These are phyloP conservation scores for Chauna torquata DNA, from an alignment of 2,113 vertebrate genomes.

Conservation along the genomic window DNA sequence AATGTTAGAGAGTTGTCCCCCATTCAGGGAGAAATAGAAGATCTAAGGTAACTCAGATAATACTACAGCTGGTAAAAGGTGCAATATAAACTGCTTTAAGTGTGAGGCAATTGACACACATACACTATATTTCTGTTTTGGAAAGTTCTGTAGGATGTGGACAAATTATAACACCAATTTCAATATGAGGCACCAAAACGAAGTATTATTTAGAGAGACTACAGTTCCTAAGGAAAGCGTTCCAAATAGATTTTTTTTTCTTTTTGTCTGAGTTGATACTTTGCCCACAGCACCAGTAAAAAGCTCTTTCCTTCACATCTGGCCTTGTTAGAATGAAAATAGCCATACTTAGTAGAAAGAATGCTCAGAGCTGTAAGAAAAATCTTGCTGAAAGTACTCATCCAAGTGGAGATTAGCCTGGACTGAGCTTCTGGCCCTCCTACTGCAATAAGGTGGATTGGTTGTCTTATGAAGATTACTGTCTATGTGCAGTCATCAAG, in stretches of 20 bases:
- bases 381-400: not conserved
- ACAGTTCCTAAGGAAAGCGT: not conserved
- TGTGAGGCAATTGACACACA: not conserved
- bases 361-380: not conserved
- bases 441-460: not conserved
- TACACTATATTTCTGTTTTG: not conserved
- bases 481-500: not conserved
- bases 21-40: not conserved
- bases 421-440: not conserved
- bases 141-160: not conserved
- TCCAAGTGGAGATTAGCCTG: not conserved
- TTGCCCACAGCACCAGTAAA: not conserved
- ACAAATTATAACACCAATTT: not conserved
- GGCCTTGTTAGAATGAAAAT: conserved; percentile 2
- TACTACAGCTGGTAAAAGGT: not conserved
- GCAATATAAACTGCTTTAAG: not conserved
- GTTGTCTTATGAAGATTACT: not conserved
- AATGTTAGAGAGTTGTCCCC: not conserved
- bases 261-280: not conserved
- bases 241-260: not conserved
- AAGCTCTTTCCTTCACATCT: not conserved
- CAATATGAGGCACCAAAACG: not conserved
- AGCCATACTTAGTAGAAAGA: not conserved
- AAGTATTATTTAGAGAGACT: not conserved
- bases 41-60: not conserved